Percentiles rank a stretch among this genome's conserved stretches.
Evolutionary conservation across 2,888 invertebrate genomes (phyloP).

Genomic region (Meghimatium bilineatum): DNA sequence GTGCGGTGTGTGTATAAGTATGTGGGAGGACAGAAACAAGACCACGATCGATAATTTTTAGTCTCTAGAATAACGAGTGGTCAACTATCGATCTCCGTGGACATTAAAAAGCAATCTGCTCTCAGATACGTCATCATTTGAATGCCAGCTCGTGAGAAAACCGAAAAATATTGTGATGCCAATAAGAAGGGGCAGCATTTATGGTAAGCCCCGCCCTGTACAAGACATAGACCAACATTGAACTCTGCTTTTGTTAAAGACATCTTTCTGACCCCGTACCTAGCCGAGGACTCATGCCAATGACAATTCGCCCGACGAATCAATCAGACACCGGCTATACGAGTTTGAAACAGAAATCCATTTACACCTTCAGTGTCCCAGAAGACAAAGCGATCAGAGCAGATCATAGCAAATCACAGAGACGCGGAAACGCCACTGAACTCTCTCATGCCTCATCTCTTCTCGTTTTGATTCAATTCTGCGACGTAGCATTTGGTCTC

Average conservation of each 20-base stretch:
- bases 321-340: slow-evolving; percentile 28
- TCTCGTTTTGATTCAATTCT: neutral
- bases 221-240: neutral
- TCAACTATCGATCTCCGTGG: no score
- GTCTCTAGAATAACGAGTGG: no score
- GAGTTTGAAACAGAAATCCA: slow-evolving; percentile 9
- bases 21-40: no score
- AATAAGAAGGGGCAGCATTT: neutral
- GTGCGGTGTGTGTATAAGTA: no score
- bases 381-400: neutral
- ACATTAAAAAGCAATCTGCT: no score
- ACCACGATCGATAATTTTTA: no score
- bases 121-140: no score
- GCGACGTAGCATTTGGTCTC: neutral
- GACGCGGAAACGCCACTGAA: neutral
- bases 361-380: slow-evolving; percentile 40
- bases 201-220: neutral
- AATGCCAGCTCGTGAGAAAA: neutral
- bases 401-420: neutral
- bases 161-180: neutral
- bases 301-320: slow-evolving; percentile 22
- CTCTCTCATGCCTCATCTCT: slow-evolving; percentile 14
- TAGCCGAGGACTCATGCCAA: neutral
- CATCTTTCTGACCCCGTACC: neutral
- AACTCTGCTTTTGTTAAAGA: neutral